Conservation (phyloP, 2,888 invertebrate species). For the Dione juno region DNA sequence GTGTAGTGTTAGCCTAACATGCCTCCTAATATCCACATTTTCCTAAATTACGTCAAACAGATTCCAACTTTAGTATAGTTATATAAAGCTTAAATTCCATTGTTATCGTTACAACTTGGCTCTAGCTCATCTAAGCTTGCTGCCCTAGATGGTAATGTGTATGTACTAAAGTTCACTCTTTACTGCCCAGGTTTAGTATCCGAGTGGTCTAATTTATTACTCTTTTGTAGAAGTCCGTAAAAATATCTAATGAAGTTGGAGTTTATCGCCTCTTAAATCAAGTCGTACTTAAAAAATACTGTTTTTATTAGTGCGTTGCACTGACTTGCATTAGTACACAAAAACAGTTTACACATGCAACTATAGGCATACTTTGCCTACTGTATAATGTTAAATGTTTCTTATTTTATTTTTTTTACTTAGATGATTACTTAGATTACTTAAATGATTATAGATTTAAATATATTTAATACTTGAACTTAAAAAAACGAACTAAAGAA, state of each 20-base stretch:
- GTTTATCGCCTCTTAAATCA: constrained; percentile 28
- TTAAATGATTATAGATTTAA: no score
- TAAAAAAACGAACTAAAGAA: no score
- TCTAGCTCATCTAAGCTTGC: constrained; percentile 36
- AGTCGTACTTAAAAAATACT: constrained; percentile 6
- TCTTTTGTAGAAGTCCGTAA: constrained; percentile 36
- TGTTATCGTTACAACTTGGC: constrained; percentile 17
- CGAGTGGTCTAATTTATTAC: constrained; percentile 40
- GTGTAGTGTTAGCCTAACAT: constrained; percentile 42
- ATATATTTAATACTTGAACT: no score
- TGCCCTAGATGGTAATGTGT: constrained; percentile 39
- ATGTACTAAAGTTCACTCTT: constrained; percentile 47
- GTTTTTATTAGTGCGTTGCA: constrained; percentile 14
- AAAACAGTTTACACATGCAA: no score
- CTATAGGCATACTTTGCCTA: no score
- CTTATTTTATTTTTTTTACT: no score
- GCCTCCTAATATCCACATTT: constrained; percentile 40
- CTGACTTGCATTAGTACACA: not conserved
- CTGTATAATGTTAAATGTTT: no score
- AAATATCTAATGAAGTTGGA: constrained; percentile 40
- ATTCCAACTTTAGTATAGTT: constrained; percentile 2
- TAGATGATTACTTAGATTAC: no score
- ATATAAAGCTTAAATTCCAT: constrained; percentile 10
- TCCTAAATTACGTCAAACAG: constrained; percentile 6
- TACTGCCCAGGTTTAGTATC: constrained; percentile 47